phyloP scores from a whole-genome alignment of 2,797 vertebrate genomes.

The Clarias laeviceps region DNA sequence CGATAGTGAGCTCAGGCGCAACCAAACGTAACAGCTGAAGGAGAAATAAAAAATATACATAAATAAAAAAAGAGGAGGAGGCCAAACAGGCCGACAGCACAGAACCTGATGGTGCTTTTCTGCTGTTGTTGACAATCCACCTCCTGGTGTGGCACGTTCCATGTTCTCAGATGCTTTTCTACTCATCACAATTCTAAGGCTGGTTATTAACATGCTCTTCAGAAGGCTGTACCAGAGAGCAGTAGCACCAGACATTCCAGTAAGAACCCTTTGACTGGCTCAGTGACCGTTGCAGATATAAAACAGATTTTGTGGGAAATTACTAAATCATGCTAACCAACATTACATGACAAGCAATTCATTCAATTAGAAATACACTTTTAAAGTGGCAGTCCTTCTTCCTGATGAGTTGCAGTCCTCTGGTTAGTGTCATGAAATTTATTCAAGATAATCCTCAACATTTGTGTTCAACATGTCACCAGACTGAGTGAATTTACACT shows the following conservation, averaged over 20 bases:
- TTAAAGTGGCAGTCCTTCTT: not conserved
- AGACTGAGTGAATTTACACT: not conserved
- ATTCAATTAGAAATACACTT: not conserved
- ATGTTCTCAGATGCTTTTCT: not conserved
- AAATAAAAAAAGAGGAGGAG: too few relatives aligned
- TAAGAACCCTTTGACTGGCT: not conserved
- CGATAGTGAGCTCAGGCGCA: not conserved
- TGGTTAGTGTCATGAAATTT: not conserved
- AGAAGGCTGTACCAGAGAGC: not conserved
- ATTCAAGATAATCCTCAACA: not conserved
- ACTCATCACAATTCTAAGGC: not conserved
- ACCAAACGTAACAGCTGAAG: not conserved
- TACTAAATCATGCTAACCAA: not conserved
- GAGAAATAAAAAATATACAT: too few relatives aligned
- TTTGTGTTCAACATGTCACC: not conserved
- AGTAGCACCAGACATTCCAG: not conserved
- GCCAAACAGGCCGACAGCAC: not conserved
- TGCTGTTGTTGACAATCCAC: not conserved
- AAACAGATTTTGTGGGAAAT: conserved; percentile 14
- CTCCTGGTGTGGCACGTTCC: not conserved
- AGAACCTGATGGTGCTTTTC: not conserved
- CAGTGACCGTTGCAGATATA: not conserved
- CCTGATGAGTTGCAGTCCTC: not conserved
- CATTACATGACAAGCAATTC: not conserved
- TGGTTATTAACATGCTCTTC: not conserved